Conservation (phyloP, 2,888 invertebrate genomes). For the Trypoxylon attenuatum region DNA sequence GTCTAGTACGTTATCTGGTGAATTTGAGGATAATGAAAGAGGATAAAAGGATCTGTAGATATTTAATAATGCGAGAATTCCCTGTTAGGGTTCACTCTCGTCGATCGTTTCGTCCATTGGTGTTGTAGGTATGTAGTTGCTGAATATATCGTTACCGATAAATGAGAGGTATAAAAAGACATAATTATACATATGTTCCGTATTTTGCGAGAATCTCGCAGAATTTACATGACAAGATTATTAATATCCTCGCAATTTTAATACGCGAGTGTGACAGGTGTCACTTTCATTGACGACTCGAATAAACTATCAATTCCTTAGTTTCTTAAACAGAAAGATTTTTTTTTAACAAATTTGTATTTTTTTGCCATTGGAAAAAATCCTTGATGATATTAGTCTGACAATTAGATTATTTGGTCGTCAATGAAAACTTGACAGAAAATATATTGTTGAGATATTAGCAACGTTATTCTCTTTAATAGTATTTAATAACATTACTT, state of each 20-base stretch:
- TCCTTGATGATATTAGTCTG: background rate
- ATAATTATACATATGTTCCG: background rate
- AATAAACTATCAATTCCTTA: no score
- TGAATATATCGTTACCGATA: conserved; percentile 32
- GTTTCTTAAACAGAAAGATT: no score
- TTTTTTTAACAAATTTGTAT: background rate
- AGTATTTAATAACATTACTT: conserved; percentile 45
- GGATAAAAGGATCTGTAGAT: conserved; percentile 23
- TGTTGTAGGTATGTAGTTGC: conserved; percentile 47
- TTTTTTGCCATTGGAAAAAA: no score
- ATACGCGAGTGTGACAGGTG: background rate
- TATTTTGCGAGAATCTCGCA: background rate
- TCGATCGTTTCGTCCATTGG: conserved; percentile 57
- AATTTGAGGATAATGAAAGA: conserved; percentile 10
- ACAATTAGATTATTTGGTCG: conserved; percentile 23
- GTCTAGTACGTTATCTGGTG: conserved; percentile 19
- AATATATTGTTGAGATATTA: conserved; percentile 24
- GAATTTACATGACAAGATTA: background rate
- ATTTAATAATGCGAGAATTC: conserved; percentile 31
- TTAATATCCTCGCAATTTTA: background rate
- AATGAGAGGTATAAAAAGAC: conserved; percentile 20
- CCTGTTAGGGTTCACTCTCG: conserved; percentile 22
- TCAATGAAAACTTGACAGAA: conserved; percentile 22
- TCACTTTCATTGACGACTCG: background rate
- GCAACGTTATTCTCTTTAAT: conserved; percentile 38